These are phyloP conservation scores for Noctua fimbriata DNA, from an alignment of 2,888 invertebrate genomes.

Conservation along the genomic window DNA sequence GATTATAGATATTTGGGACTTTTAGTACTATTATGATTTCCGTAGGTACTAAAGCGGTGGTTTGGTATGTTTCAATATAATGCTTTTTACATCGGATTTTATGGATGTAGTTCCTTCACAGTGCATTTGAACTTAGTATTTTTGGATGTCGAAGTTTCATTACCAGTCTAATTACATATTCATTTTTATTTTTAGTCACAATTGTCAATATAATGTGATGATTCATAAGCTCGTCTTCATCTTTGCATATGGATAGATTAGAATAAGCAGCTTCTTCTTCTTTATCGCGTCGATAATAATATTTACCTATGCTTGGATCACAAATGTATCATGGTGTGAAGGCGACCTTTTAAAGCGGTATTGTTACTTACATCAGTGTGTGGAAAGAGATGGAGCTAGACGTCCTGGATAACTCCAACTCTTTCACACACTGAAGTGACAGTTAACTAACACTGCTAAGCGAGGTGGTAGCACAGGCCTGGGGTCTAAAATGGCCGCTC, in stretches of 20 bases:
- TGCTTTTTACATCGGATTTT: neutral
- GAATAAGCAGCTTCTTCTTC: neutral
- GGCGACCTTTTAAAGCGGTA: too few relatives aligned
- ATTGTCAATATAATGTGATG: neutral
- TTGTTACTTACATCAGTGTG: neutral
- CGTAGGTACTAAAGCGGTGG: neutral
- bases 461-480: neutral
- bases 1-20: conserved; percentile 29
- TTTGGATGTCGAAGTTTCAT: neutral
- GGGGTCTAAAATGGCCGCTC: too few relatives aligned
- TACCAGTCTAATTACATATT: neutral
- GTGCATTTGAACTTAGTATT: neutral
- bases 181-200: neutral
- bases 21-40: conserved; percentile 10
- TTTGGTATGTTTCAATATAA: conserved; percentile 5
- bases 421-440: neutral
- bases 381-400: neutral
- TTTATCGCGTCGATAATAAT: neutral
- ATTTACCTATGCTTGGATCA: neutral
- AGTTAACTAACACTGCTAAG: neutral
- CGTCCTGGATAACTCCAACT: neutral
- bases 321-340: neutral
- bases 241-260: neutral
- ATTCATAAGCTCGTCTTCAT: neutral
- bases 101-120: neutral